These are phyloP conservation scores for Pica pica DNA, from an alignment of 2,113 vertebrate genomes.

Conservation along the genomic window DNA sequence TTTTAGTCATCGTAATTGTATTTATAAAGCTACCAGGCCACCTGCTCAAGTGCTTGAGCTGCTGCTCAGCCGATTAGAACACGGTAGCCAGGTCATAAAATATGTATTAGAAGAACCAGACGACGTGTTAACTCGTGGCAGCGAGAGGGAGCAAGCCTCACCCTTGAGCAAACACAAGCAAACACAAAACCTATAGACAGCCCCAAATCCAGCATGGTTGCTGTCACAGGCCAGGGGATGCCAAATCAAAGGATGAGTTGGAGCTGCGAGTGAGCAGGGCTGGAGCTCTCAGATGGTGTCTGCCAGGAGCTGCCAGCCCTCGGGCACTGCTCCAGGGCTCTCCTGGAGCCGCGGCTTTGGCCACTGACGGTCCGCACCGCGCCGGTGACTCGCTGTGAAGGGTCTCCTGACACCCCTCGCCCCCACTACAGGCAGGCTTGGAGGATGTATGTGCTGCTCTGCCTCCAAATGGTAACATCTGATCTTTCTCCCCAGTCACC, in stretches of 20 bases:
- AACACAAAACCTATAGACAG: not conserved
- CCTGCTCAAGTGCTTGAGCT: slow-evolving; percentile 33
- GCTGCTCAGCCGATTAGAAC: not conserved
- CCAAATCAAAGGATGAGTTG: not conserved
- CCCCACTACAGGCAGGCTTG: not conserved
- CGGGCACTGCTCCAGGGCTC: not conserved
- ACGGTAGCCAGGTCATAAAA: slow-evolving; percentile 37
- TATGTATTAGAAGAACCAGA: slow-evolving; percentile 38
- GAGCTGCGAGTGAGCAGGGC: not conserved
- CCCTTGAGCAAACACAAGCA: not conserved
- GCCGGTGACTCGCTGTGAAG: not conserved
- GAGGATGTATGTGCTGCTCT: not conserved
- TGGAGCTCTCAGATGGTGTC: not conserved
- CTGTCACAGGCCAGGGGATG: not conserved
- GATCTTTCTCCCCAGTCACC: not conserved
- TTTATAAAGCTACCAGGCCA: slow-evolving; percentile 42
- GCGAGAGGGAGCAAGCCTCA: not conserved
- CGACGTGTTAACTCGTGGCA: not conserved
- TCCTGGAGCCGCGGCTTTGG: not conserved
- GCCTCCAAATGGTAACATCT: not conserved
- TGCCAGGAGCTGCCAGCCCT: not conserved
- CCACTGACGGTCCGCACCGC: not conserved
- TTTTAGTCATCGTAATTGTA: slow-evolving; percentile 45
- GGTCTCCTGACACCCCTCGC: not conserved
- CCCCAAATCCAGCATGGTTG: not conserved